Conservation (phyloP, 2,888 invertebrate species). For the Drosophila paramelanica region DNA sequence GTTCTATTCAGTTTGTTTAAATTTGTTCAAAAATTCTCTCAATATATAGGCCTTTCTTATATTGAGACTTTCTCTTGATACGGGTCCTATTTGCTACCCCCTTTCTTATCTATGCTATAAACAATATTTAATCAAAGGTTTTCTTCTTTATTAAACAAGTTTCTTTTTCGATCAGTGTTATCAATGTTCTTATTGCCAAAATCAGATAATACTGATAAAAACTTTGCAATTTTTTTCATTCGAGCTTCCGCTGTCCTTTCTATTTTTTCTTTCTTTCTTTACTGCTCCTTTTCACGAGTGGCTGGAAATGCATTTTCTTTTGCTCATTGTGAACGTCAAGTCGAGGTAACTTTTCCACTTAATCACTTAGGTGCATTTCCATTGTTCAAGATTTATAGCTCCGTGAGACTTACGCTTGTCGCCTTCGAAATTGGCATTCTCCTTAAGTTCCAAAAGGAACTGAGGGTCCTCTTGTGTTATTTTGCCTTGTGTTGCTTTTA, state of each 20-base stretch:
- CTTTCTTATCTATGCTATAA: too few species aligned
- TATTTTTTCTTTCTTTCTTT: not conserved
- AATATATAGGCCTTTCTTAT: too few species aligned
- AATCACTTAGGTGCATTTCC: slow-evolving; percentile 45
- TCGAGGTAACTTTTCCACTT: slow-evolving; percentile 48
- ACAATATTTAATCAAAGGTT: too few species aligned
- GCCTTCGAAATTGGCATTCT: slow-evolving; percentile 40
- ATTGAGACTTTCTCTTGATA: too few species aligned
- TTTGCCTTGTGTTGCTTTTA: slow-evolving; percentile 3
- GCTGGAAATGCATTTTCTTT: slow-evolving; percentile 2
- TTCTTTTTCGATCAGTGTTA: too few species aligned
- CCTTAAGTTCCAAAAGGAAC: slow-evolving; percentile 5
- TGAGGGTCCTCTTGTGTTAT: slow-evolving; percentile 1
- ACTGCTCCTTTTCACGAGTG: not conserved
- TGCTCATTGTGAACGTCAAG: slow-evolving; percentile 34
- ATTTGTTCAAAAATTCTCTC: too few species aligned
- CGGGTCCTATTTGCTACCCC: too few species aligned
- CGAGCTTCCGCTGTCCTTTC: not conserved
- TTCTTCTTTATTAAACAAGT: too few species aligned
- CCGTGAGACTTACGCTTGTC: slow-evolving; percentile 39
- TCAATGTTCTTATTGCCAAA: not conserved
- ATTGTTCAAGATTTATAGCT: slow-evolving; percentile 27
- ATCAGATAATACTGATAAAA: not conserved
- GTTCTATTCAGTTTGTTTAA: too few species aligned
- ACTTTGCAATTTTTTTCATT: not conserved